Conservation (phyloP, 2,888 invertebrate species). For the Andrena bucephala region DNA sequence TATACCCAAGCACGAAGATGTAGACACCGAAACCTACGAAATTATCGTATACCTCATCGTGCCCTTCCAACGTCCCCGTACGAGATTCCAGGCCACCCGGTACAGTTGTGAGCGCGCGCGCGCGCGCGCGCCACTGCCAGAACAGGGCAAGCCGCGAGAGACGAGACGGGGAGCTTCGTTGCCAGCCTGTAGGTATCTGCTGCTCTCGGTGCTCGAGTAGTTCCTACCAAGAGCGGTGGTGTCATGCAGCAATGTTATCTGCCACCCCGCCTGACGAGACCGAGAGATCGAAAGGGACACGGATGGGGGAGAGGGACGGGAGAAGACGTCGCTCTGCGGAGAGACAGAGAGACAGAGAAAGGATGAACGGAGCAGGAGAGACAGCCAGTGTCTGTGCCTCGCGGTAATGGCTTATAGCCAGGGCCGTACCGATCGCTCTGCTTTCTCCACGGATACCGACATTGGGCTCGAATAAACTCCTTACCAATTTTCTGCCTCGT, state of each 20-base stretch:
- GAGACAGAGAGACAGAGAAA: conserved; percentile 48
- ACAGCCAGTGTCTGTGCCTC: conserved; percentile 72
- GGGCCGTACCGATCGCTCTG: conserved; percentile 75
- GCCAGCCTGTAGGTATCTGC: conserved; percentile 69
- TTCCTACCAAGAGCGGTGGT: conserved; percentile 80
- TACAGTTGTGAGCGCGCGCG: not conserved
- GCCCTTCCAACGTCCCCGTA: no score
- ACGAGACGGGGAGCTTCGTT: conserved; percentile 57
- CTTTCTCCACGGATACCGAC: conserved; percentile 31
- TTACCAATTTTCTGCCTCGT: no score
- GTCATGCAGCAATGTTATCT: conserved; percentile 83
- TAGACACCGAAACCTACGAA: no score
- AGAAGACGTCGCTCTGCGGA: not conserved
- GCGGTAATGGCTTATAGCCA: conserved; percentile 83
- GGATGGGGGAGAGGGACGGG: conserved; percentile 44
- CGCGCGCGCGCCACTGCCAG: not conserved
- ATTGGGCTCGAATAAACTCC: not conserved
- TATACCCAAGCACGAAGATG: no score
- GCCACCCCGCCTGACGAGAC: conserved; percentile 80
- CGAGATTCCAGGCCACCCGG: no score
- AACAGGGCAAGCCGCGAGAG: conserved; percentile 12
- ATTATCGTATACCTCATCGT: no score
- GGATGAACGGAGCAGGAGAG: conserved; percentile 52
- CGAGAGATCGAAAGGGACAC: conserved; percentile 41
- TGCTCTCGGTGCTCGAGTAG: conserved; percentile 79